These are phyloP conservation scores for Trochalopteron elliotii DNA, from an alignment of 2,113 vertebrate genomes.

Conservation along the genomic window DNA sequence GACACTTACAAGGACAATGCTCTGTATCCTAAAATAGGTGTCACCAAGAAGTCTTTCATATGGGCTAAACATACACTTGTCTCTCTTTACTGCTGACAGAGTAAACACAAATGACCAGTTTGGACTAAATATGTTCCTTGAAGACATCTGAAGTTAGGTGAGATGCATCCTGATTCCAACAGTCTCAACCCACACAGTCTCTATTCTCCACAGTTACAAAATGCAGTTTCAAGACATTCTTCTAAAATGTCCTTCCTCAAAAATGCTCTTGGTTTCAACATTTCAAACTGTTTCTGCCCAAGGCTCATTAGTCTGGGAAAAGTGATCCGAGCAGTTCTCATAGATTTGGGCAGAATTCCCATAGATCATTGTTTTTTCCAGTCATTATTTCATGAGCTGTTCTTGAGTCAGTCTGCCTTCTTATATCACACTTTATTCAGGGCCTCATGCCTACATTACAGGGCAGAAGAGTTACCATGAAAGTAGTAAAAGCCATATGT, in stretches of 20 bases:
- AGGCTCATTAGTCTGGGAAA: constrained; percentile 36
- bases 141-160: neutral
- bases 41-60: neutral
- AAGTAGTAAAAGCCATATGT: neutral
- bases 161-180: neutral
- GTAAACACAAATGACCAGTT: neutral
- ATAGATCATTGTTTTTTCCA: constrained; percentile 24
- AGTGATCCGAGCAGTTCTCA: neutral
- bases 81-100: neutral
- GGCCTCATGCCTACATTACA: neutral
- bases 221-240: constrained; percentile 36
- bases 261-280: constrained; percentile 58
- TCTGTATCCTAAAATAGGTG: neutral
- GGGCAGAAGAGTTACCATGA: neutral
- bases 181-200: neutral
- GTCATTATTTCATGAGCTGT: neutral
- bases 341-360: constrained; percentile 20
- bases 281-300: constrained; percentile 15
- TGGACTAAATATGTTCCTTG: neutral
- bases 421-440: neutral
- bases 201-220: neutral
- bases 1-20: neutral
- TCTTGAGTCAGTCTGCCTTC: neutral
- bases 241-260: constrained; percentile 44
- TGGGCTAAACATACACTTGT: neutral